Evolutionary conservation across 1,140 invertebrate species (phyloP).

Genomic region (Zaprionus inermis): DNA sequence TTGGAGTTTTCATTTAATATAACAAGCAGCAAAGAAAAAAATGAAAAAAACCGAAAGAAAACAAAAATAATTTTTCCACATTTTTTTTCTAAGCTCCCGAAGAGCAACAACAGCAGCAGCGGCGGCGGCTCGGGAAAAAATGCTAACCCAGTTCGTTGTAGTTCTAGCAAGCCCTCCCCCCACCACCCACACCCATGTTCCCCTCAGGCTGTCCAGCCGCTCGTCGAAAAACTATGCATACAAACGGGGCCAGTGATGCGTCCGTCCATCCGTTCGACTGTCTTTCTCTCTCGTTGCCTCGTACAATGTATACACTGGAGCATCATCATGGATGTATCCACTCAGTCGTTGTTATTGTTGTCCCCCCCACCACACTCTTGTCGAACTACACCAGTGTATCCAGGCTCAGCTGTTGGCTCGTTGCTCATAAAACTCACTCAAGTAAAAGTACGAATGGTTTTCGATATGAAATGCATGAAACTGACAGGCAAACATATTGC

Average conservation of each 20-base stretch:
- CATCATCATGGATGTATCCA: constrained; percentile 77
- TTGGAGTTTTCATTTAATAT: constrained; percentile 82
- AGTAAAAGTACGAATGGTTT: constrained; percentile 82
- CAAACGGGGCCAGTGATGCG: constrained; percentile 70
- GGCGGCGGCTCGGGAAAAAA: constrained; percentile 34
- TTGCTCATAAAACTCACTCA: constrained; percentile 82
- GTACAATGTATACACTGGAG: constrained; percentile 75
- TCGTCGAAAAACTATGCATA: constrained; percentile 62
- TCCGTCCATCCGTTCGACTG: constrained; percentile 11
- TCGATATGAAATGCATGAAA: constrained; percentile 82
- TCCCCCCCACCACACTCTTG: background rate
- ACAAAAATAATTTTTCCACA: constrained; percentile 1
- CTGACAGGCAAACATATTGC: constrained; percentile 81
- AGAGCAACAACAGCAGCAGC: background rate
- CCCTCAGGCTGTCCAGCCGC: background rate
- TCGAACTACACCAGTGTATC: background rate
- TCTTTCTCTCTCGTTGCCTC: constrained; percentile 14
- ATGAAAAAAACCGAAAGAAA: constrained; percentile 21
- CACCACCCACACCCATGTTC: background rate
- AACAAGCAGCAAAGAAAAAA: constrained; percentile 38
- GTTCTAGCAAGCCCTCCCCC: constrained; percentile 4
- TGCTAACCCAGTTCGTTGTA: constrained; percentile 56
- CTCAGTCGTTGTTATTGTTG: constrained; percentile 61
- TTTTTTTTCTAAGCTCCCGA: background rate
- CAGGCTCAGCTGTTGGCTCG: constrained; percentile 48